Evolutionary conservation across 2,888 invertebrate species (phyloP), one percentile per base, ranked within the genome.

Genomic region (Choreutis nemorana): DNA sequence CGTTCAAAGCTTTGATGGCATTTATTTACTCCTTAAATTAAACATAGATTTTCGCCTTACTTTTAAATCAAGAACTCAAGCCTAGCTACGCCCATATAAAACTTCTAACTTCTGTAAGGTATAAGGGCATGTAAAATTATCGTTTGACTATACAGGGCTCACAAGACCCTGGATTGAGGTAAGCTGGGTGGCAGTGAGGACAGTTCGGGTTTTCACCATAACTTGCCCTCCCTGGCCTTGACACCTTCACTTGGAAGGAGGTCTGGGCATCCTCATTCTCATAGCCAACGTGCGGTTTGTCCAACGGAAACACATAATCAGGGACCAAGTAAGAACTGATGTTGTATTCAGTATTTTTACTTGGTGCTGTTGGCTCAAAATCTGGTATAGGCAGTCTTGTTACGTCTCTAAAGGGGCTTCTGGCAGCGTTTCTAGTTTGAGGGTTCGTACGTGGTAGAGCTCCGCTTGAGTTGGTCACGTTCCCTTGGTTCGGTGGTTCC

Each of bases 101-200:
- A n/a, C n/a, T n/a, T n/a, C n/a, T n/a, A n/a, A n/a, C n/a, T n/a
- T n/a, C n/a, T n/a, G n/a, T n/a, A n/a, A n/a, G n/a, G n/a, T n/a
- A n/a, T n/a, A n/a, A n/a, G n/a, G n/a, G n/a, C n/a, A 6, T 16
- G 20, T 15, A 32, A 28, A 25, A 50, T 64, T 78, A 78, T 61
- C 78, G 75, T 32, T 66, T 66, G 13, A 84, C 78, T 26, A 86
- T 77, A 41, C 86, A 87, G 2, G 86, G 86, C 44, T 83, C 81
- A 44, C 86, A 87, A 8, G 81, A 81, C n/a, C 84, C 84, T 0
- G 84, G 84, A 27, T 64, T 62, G 9, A 85, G 55, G 47, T 84
- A 85, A 1, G 82, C 82, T 0, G 86, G 85, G 51, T 85, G 84
- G 45, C 86, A 86, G 39, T 85, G 82, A 1, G 85, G 84, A 33